Base-by-base conservation (phyloP, 2,797 vertebrate species). In the Rachycentron canadum region DNA sequence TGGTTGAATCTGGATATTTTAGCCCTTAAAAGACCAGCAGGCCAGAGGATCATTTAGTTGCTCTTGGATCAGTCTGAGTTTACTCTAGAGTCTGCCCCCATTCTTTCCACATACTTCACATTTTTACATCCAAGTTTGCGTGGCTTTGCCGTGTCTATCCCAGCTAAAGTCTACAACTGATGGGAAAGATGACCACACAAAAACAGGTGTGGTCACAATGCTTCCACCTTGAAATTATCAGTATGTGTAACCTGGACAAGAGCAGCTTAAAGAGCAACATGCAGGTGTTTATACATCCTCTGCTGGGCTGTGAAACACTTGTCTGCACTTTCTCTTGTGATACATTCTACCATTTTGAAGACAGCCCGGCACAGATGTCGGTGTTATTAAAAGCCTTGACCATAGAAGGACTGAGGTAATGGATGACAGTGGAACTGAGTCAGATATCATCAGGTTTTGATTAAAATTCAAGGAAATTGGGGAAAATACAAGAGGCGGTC, bases 81-180 rank as follows among this genome's bases (percentile, higher is more conserved):
- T 93, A 91, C 82, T 87, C 86, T 82, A 79, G 55, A 77, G 87
- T 91, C 92, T 87, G 83, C 71, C 77, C 81, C 79, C 71, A 89
- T 92, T 91, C 88, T 91, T 91, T 88, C 89, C 89, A 89, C 92
- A 94, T 93, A 89, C 74, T 84, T 93, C 80, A 82, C 86, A 93
- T 94, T 84, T 92, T 89, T 87, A 87, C 71, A 74, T 85, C 84
- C 78, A 78, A 81, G 86, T 82, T 76, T 77, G 73, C 45, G 59
- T 76, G 68, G 68, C 67, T 78, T 79, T 77, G 40, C 72, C 79
- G 41, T 23, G 69, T 58, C 83, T 60, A 1, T 79, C 71, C 70
- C 63, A 47, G 72, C 69, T 57, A 21, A 59, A 50, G 73, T 58
- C 79, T 71, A 63, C 49, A 69, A 81, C 34, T 55, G 67, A 82